Percentiles rank a stretch among this genome's conserved stretches.
Conservation (phyloP, 2,797 vertebrate species). For the Bufotes viridis region DNA sequence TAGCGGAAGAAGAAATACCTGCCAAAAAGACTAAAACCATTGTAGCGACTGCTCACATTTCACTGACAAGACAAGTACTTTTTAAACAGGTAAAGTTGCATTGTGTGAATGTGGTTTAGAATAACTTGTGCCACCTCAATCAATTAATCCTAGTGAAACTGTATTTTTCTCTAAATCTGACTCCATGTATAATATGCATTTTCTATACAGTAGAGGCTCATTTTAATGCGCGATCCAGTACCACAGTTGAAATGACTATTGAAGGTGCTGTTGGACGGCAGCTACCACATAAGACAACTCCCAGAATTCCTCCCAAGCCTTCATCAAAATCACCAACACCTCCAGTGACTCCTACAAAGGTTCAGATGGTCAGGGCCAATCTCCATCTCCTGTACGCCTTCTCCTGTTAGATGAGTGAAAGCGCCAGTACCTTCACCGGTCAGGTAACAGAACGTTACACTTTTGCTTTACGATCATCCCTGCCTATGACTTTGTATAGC, state of each 20-base stretch:
- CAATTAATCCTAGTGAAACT: not conserved
- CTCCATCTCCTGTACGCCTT: too few species aligned
- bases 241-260: slow-evolving; percentile 85
- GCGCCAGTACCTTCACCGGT: slow-evolving; percentile 86
- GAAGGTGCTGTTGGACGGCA: slow-evolving; percentile 84
- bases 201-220: slow-evolving; percentile 83
- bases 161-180: not conserved
- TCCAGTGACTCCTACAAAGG: slow-evolving; percentile 80
- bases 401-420: slow-evolving; percentile 93
- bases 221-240: slow-evolving; percentile 83
- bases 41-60: slow-evolving; percentile 90
- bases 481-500: not conserved
- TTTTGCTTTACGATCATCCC: not conserved
- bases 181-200: not conserved
- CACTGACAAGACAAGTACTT: slow-evolving; percentile 85
- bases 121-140: not conserved
- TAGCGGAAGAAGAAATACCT: slow-evolving; percentile 89
- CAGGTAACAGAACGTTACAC: slow-evolving; percentile 76
- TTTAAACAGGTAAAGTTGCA: slow-evolving; percentile 83
- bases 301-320: slow-evolving; percentile 92
- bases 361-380: slow-evolving; percentile 86
- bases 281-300: slow-evolving; percentile 91
- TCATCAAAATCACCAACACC: slow-evolving; percentile 90
- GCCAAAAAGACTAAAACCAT: slow-evolving; percentile 95
- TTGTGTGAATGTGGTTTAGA: not conserved